Evolutionary conservation across 2,888 invertebrate genomes (phyloP).

Genomic region (Empis livida): DNA sequence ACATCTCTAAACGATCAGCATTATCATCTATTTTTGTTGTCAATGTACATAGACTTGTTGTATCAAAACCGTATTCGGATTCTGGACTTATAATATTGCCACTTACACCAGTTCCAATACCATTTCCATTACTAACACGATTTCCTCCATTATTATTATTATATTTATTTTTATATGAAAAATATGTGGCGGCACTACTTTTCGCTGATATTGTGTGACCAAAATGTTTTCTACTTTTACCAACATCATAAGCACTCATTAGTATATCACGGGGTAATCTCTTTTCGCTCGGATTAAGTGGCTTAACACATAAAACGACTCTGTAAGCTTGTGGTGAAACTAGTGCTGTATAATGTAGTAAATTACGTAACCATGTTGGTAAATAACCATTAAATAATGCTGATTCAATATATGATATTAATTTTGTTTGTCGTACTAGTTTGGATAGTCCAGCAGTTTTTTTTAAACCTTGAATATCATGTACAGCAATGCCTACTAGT

Average conservation of each 20-base stretch:
- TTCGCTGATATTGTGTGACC: conserved; percentile 55
- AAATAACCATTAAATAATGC: conserved; percentile 68
- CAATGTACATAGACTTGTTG: conserved; percentile 42
- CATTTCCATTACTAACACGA: background rate
- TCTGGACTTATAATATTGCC: conserved; percentile 25
- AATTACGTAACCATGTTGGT: conserved; percentile 58
- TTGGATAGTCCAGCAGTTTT: conserved; percentile 77
- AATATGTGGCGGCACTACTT: conserved; percentile 48
- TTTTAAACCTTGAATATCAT: conserved; percentile 73
- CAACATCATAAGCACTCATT: conserved; percentile 68
- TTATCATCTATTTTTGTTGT: conserved; percentile 55
- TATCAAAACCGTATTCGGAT: conserved; percentile 42
- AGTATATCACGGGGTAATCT: conserved; percentile 66
- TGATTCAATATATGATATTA: conserved; percentile 75
- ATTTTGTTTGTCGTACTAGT: conserved; percentile 68
- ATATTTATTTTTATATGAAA: conserved; percentile 49
- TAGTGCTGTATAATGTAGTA: conserved; percentile 63
- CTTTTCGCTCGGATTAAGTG: conserved; percentile 70
- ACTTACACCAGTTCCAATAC: conserved; percentile 19
- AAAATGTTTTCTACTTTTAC: conserved; percentile 58
- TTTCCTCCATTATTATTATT: conserved; percentile 44
- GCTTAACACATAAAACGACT: conserved; percentile 70
- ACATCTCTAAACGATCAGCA: conserved; percentile 49
- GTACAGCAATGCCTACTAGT: conserved; percentile 74
- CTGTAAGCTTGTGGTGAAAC: conserved; percentile 71